Conservation (phyloP, 2,888 invertebrate genomes). For the Gerris lacustris region DNA sequence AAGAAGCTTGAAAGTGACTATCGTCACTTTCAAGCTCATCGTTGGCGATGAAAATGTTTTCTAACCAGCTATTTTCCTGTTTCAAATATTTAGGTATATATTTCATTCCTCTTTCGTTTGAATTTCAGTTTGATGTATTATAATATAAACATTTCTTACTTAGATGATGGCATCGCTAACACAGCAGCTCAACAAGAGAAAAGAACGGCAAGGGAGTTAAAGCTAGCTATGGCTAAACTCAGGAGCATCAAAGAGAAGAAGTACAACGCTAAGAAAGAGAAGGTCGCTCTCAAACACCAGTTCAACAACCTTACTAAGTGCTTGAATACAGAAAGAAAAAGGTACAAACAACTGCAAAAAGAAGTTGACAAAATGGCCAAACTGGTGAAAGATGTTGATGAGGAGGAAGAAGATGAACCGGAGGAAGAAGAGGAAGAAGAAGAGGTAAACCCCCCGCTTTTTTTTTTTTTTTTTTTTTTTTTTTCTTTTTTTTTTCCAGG, state of each 20-base stretch:
- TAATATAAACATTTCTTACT: no score
- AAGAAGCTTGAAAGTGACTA: no score
- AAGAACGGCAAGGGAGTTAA: conserved; percentile 53
- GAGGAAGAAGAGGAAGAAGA: conserved; percentile 44
- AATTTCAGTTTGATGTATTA: no score
- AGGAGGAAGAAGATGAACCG: conserved; percentile 56
- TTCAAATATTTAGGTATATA: no score
- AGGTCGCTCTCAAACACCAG: conserved; percentile 62
- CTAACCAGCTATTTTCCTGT: no score
- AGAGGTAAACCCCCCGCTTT: conserved; percentile 32
- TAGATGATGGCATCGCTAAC: conserved; percentile 33
- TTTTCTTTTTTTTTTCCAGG: neutral
- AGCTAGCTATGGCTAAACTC: conserved; percentile 46
- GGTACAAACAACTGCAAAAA: conserved; percentile 68
- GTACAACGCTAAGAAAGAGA: conserved; percentile 61
- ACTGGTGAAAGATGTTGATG: conserved; percentile 67
- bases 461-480: neutral
- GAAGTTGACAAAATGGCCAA: conserved; percentile 86
- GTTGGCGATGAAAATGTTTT: no score
- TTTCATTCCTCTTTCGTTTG: no score
- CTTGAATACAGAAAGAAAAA: conserved; percentile 66
- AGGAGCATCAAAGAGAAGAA: conserved; percentile 48
- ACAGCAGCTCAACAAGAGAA: conserved; percentile 47
- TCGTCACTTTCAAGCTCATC: no score
- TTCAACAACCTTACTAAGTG: conserved; percentile 68